Evolutionary conservation across 2,888 invertebrate genomes (phyloP).

Genomic region (Pachydiplax longipennis): DNA sequence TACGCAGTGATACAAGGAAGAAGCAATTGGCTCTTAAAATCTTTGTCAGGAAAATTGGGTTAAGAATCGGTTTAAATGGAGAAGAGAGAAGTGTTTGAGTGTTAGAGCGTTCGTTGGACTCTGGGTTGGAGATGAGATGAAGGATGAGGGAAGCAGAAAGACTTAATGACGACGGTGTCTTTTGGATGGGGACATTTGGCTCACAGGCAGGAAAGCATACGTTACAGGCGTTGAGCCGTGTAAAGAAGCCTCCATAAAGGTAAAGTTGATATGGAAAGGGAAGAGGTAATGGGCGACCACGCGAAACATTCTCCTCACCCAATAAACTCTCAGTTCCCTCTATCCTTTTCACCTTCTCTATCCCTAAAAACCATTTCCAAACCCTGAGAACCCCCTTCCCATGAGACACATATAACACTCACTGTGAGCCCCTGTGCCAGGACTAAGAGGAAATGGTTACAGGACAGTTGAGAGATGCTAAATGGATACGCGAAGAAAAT

Average conservation of each 20-base stretch:
- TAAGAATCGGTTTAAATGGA: neutral
- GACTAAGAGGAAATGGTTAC: neutral
- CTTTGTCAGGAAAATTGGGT: neutral
- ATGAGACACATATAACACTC: neutral
- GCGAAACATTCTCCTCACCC: neutral
- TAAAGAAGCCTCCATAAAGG: neutral
- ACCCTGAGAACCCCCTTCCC: neutral
- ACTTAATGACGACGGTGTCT: neutral
- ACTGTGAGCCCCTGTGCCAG: neutral
- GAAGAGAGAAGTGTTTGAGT: neutral
- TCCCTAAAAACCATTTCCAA: neutral
- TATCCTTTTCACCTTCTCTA: neutral
- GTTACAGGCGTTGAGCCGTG: conserved; percentile 39
- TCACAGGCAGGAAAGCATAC: conserved; percentile 20
- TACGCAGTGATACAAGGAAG: neutral
- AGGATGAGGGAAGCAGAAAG: neutral
- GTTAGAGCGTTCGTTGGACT: neutral
- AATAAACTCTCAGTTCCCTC: neutral
- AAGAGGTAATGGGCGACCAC: neutral
- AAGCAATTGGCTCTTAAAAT: neutral
- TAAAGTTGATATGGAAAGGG: neutral
- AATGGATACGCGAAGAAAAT: neutral
- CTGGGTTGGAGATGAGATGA: neutral
- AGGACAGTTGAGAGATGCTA: neutral
- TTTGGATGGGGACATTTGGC: neutral